These are phyloP conservation scores for Troglohyphantes excavatus DNA, from an alignment of 2,888 invertebrate genomes.

Conservation along the genomic window DNA sequence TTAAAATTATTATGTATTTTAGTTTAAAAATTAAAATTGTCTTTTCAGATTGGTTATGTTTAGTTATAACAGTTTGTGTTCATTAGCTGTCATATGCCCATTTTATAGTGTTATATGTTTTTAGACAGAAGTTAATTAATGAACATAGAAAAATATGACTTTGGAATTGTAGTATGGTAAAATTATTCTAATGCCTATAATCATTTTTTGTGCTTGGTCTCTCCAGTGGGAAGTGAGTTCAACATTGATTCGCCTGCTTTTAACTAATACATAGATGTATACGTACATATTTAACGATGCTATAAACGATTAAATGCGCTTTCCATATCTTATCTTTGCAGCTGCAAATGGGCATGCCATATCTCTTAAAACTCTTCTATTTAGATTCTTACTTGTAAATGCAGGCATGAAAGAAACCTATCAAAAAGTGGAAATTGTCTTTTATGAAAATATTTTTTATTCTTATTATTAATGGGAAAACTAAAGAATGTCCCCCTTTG, in stretches of 20 bases:
- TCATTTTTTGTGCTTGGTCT: slow-evolving; percentile 72
- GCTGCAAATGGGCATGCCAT: slow-evolving; percentile 60
- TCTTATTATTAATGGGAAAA: too few species aligned
- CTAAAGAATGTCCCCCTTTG: too few species aligned
- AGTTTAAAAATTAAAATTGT: too few species aligned
- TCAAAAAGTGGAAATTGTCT: too few species aligned
- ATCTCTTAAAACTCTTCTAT: neutral
- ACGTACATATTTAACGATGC: slow-evolving; percentile 43
- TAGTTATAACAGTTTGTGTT: too few species aligned
- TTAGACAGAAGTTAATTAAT: neutral
- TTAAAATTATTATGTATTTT: too few species aligned
- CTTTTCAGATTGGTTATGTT: too few species aligned
- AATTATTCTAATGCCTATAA: slow-evolving; percentile 59
- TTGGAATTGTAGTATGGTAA: neutral
- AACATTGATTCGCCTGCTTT: slow-evolving; percentile 68
- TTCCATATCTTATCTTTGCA: slow-evolving; percentile 39
- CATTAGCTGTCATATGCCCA: too few species aligned
- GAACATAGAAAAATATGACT: neutral
- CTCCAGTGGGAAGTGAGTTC: slow-evolving; percentile 78
- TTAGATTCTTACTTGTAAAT: neutral
- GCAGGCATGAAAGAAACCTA: too few species aligned
- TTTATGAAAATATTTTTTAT: too few species aligned
- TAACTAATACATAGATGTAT: slow-evolving; percentile 59
- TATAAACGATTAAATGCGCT: slow-evolving; percentile 33
- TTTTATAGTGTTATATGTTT: neutral